Conservation (phyloP, 2,797 vertebrate genomes). For the Rhabdophis nuchalis region DNA sequence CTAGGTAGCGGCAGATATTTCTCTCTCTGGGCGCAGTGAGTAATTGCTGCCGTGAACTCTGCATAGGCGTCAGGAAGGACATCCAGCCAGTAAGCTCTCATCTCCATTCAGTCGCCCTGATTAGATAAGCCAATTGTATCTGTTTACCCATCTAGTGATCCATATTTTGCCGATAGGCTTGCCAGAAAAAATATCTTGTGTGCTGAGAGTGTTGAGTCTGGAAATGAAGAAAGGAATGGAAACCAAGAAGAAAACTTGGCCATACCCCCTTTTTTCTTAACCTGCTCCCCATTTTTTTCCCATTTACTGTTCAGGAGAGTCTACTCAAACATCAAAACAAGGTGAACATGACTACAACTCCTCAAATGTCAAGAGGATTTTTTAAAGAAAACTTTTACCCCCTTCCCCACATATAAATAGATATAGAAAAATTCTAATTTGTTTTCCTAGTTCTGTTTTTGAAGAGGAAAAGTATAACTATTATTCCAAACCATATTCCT, state of each 20-base stretch:
- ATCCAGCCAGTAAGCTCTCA: not conserved
- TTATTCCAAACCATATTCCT: not conserved
- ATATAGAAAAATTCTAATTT: not conserved
- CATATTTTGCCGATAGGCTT: not conserved
- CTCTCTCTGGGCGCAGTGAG: not conserved
- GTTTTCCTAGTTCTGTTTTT: not conserved
- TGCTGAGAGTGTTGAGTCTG: not conserved
- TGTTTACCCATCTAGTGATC: not conserved
- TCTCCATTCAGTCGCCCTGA: not conserved
- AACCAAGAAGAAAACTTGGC: not conserved
- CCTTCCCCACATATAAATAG: not conserved
- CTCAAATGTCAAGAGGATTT: not conserved
- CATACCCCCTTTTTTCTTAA: not conserved
- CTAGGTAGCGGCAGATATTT: not conserved
- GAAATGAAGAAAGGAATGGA: not conserved
- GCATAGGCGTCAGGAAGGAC: not conserved
- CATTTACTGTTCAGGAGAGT: not conserved
- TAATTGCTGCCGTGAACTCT: not conserved
- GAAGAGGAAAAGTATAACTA: not conserved
- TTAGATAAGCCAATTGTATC: not conserved
- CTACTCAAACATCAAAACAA: not conserved
- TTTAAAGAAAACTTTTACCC: not conserved
- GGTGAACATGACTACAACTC: not conserved
- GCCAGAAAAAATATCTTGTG: not conserved
- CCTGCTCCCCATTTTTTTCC: not conserved